Evolutionary conservation across 2,797 vertebrate species (phyloP).

Genomic region (Rhinella marina): DNA sequence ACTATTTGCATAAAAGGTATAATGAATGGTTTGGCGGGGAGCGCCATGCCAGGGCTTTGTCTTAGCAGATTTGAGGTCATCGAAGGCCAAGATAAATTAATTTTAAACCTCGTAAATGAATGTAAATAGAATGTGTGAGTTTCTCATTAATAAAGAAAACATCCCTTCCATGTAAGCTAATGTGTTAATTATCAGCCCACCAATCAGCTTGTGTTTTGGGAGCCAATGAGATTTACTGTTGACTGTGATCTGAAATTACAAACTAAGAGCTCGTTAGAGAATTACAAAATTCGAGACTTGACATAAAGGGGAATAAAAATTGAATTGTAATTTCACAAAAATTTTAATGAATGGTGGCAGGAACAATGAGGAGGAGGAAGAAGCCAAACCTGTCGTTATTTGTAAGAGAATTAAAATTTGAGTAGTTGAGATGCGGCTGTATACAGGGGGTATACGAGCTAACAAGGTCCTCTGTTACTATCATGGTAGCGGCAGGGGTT

Average conservation of each 20-base stretch:
- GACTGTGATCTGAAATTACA: background rate
- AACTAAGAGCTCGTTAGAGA: background rate
- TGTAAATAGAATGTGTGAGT: slow-evolving; percentile 82
- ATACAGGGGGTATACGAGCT: no score
- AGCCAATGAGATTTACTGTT: slow-evolving; percentile 36
- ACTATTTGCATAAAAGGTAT: slow-evolving; percentile 96
- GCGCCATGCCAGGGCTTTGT: slow-evolving; percentile 79
- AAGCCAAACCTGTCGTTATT: background rate
- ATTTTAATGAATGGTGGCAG: background rate
- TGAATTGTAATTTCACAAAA: background rate
- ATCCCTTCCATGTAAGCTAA: slow-evolving; percentile 68
- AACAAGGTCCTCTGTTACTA: no score
- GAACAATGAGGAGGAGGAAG: no score
- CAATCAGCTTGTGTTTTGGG: slow-evolving; percentile 26
- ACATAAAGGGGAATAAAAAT: background rate
- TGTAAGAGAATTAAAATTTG: background rate
- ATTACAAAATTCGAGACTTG: background rate
- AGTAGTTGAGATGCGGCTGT: background rate
- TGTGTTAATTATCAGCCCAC: slow-evolving; percentile 47
- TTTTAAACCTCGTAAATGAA: slow-evolving; percentile 85
- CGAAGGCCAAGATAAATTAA: slow-evolving; percentile 82
- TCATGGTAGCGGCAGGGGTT: no score
- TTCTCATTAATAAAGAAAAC: slow-evolving; percentile 97
- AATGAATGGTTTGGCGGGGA: slow-evolving; percentile 86
- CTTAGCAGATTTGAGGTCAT: slow-evolving; percentile 80